These are phyloP conservation scores for Polyommatus icarus DNA, from an alignment of 2,888 invertebrate genomes.

Conservation along the genomic window DNA sequence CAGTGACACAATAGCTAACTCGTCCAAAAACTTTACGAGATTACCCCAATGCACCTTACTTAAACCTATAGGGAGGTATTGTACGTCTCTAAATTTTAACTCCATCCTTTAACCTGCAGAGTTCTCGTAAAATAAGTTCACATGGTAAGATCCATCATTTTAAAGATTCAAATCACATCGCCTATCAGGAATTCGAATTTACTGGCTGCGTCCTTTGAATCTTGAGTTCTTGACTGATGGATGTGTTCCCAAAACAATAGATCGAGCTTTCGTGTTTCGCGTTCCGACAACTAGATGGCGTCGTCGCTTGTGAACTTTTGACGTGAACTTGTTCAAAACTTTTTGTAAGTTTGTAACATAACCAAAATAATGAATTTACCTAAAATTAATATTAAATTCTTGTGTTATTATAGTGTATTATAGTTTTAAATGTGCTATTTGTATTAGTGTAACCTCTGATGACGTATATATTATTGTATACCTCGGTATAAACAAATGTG, in stretches of 20 bases:
- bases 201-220: conserved; percentile 52
- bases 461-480: neutral
- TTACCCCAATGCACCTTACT: too few species aligned
- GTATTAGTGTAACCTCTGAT: neutral
- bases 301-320: conserved; percentile 72
- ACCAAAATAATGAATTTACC: conserved; percentile 78
- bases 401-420: conserved; percentile 33
- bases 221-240: conserved; percentile 41
- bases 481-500: conserved; percentile 18
- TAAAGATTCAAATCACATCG: conserved; percentile 45
- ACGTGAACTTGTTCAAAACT: conserved; percentile 77
- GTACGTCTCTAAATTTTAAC: too few species aligned
- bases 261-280: conserved; percentile 67
- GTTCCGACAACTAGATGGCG: conserved; percentile 68
- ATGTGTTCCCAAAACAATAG: conserved; percentile 49
- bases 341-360: conserved; percentile 70
- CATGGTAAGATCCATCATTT: conserved; percentile 41
- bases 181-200: conserved; percentile 44
- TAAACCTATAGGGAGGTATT: too few species aligned
- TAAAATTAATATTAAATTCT: conserved; percentile 50
- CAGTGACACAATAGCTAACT: too few species aligned
- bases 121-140: neutral
- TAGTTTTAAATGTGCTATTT: conserved; percentile 27
- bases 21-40: too few species aligned
- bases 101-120: too few species aligned